A percentile compares a stretch with the other conserved stretches of the same genome.
phyloP scores from a whole-genome alignment of 2,113 vertebrate species.

The Festucalex cinctus region DNA sequence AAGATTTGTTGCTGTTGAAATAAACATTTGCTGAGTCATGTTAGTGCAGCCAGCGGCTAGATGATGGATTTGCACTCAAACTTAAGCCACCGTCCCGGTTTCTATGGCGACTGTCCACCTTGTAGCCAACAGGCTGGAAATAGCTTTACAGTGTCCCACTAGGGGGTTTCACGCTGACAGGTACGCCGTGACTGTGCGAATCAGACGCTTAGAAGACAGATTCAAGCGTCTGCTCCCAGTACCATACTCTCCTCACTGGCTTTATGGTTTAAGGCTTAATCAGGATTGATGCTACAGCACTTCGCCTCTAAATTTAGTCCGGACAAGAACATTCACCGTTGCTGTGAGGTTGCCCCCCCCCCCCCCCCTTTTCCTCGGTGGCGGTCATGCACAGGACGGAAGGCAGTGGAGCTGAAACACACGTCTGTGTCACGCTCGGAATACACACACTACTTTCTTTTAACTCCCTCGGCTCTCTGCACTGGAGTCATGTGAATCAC shows the following conservation, averaged over 20 bases:
- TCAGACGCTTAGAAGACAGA: neutral
- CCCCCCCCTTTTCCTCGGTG: neutral
- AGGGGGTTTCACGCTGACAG: conserved; percentile 1
- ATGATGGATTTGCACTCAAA: neutral
- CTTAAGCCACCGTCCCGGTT: neutral
- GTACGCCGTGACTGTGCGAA: neutral
- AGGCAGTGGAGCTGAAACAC: conserved; percentile 3
- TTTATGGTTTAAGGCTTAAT: neutral
- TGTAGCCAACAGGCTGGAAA: neutral
- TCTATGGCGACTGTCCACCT: neutral
- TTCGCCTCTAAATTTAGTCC: conserved; percentile 5
- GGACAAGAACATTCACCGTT: neutral
- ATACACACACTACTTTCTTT: neutral
- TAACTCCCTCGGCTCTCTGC: neutral
- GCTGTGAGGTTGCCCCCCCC: neutral
- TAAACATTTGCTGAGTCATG: neutral
- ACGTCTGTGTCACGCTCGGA: conserved; percentile 1
- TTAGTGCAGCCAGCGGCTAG: neutral
- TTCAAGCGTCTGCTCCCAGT: neutral
- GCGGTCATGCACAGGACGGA: neutral
- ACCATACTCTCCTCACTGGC: neutral
- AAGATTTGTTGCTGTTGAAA: neutral
- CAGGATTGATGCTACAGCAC: conserved; percentile 1
- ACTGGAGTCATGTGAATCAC: neutral
- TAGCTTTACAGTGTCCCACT: neutral